Evolutionary conservation across 2,888 invertebrate species (phyloP).

Genomic region (Perizoma flavofasciatum): DNA sequence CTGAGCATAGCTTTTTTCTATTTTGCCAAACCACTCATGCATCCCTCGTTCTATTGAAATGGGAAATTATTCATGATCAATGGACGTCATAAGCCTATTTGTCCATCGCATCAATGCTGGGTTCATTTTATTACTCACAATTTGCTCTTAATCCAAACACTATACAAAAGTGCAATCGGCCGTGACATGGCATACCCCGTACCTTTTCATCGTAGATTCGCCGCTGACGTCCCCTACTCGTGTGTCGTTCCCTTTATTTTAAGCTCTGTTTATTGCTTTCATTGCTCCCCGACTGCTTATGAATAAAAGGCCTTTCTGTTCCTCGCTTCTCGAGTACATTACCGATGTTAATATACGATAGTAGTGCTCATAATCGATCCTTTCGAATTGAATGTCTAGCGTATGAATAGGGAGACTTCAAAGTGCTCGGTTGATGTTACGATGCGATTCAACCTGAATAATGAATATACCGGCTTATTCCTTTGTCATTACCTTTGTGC

Average conservation of each 20-base stretch:
- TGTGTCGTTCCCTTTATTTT: slow-evolving; percentile 55
- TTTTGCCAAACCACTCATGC: slow-evolving; percentile 9
- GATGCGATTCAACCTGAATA: slow-evolving; percentile 37
- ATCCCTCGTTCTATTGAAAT: slow-evolving; percentile 7
- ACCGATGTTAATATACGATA: slow-evolving; percentile 74
- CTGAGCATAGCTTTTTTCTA: slow-evolving; percentile 1
- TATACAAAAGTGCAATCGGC: slow-evolving; percentile 39
- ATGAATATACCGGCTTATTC: slow-evolving; percentile 38
- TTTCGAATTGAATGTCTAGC: slow-evolving; percentile 55
- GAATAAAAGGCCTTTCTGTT: slow-evolving; percentile 65
- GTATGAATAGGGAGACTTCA: slow-evolving; percentile 43
- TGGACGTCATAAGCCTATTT: slow-evolving; percentile 35
- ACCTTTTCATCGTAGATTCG: slow-evolving; percentile 36
- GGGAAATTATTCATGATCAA: slow-evolving; percentile 23
- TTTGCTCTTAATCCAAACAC: slow-evolving; percentile 39
- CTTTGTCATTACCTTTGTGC: slow-evolving; percentile 36
- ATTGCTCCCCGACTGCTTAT: slow-evolving; percentile 55
- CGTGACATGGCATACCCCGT: slow-evolving; percentile 35
- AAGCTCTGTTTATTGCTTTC: slow-evolving; percentile 55
- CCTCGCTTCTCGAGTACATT: slow-evolving; percentile 64
- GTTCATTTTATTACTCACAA: slow-evolving; percentile 38
- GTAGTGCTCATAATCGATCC: slow-evolving; percentile 68
- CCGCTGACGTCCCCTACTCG: slow-evolving; percentile 31
- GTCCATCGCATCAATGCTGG: slow-evolving; percentile 28
- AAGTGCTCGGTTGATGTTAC: slow-evolving; percentile 38